Percentiles rank a stretch among this genome's conserved stretches.
Conservation (phyloP, 2,797 vertebrate genomes). For the Mareca strepera region DNA sequence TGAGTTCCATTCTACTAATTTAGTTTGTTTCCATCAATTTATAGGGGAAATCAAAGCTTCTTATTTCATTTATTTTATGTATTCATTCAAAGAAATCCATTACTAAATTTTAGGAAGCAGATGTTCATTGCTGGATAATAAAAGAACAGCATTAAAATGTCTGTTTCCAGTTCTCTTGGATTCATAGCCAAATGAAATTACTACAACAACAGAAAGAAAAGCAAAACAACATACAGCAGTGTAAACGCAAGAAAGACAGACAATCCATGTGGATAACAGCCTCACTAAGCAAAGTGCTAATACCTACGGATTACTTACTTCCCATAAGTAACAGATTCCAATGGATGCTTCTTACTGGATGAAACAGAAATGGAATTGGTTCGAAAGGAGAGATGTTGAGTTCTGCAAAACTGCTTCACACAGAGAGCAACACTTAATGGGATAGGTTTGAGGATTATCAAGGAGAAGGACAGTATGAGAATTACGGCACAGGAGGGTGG, state of each 20-base stretch:
- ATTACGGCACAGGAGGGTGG: not conserved
- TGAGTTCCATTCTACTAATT: not conserved
- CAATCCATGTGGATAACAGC: not conserved
- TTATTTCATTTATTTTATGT: not conserved
- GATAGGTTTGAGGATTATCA: too few relatives aligned
- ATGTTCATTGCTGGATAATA: constrained; percentile 26
- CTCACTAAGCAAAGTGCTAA: not conserved
- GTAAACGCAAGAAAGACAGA: not conserved
- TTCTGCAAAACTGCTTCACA: not conserved
- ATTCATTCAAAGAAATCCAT: not conserved
- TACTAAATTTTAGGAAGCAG: constrained; percentile 12
- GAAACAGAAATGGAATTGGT: not conserved
- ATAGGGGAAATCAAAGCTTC: not conserved
- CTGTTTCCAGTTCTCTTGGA: constrained; percentile 27
- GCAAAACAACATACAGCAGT: not conserved
- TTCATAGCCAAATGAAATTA: constrained; percentile 17
- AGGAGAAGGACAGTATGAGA: not conserved
- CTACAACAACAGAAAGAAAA: not conserved
- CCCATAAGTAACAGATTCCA: not conserved
- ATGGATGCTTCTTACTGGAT: not conserved
- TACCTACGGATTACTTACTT: not conserved
- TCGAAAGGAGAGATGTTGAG: not conserved
- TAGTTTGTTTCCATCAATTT: not conserved
- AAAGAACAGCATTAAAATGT: constrained; percentile 18
- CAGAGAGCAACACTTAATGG: not conserved